These are phyloP conservation scores for Actinopyga echinites DNA, from an alignment of 53 echinoderm and acorn worm genomes.

Conservation along the genomic window DNA sequence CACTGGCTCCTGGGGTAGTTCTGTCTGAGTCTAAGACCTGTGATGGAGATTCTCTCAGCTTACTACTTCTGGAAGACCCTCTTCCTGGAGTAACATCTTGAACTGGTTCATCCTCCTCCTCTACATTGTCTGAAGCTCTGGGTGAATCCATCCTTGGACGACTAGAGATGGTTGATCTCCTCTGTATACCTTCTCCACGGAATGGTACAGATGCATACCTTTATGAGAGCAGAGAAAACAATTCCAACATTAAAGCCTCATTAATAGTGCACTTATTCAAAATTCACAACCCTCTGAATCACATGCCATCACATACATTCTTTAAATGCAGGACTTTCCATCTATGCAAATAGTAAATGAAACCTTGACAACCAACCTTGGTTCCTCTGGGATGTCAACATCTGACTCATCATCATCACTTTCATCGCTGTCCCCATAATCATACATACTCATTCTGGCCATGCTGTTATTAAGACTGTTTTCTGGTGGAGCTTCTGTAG, in stretches of 20 bases:
- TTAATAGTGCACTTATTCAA: too few relatives aligned
- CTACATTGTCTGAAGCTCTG: background rate
- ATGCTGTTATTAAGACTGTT: conserved; percentile 62
- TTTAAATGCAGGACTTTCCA: too few relatives aligned
- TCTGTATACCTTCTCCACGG: conserved; percentile 11
- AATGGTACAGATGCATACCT: conserved; percentile 72
- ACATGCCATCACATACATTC: too few relatives aligned
- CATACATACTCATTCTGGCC: conserved; percentile 94
- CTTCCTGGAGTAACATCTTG: conserved; percentile 25
- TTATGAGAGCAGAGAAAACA: background rate
- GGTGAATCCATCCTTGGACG: conserved; percentile 77
- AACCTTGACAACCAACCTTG: background rate
- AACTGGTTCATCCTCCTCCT: conserved; percentile 29
- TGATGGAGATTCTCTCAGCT: background rate
- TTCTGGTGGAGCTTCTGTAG: conserved; percentile 18
- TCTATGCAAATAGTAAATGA: too few relatives aligned
- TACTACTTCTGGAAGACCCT: background rate
- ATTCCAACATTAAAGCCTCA: too few relatives aligned
- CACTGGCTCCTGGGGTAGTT: background rate
- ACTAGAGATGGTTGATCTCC: conserved; percentile 67
- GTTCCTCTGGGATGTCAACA: conserved; percentile 25
- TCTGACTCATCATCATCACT: conserved; percentile 73
- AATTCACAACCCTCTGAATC: too few relatives aligned
- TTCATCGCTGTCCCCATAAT: conserved; percentile 89
- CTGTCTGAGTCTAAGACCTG: background rate